Base-by-base conservation (phyloP, 2,888 invertebrate species). In the Cancer borealis region DNA sequence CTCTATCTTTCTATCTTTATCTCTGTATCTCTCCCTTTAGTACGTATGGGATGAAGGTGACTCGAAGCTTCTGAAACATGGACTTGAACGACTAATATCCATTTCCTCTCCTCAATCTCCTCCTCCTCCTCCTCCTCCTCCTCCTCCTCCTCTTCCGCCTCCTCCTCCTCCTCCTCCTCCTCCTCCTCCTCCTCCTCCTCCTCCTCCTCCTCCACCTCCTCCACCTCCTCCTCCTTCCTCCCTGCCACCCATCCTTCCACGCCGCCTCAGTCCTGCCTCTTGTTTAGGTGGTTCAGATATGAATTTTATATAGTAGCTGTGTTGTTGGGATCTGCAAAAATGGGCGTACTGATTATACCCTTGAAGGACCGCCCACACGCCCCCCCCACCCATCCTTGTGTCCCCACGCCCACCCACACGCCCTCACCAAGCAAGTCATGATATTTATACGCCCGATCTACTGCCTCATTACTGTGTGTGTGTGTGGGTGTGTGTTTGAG, bases 41-140 rank as follows among this genome's bases (percentile, higher is more conserved):
- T 21, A 73, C 54, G 17, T n/a, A 66, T n/a, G 66, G 66, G 66
- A 66, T 12, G 10, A 79, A 30, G 30, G 79, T 79, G 30, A 79
- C 79, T 79, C 79, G 79, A 79, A 79, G 26, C 79, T 30, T 79
- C 30, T 79, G 21, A 79, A 79, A 30, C 30, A 79, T 79, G 79
- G 14, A 79, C 79, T 30, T 14, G 30, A 26, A 79, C 30, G 30
- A 79, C 79, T 79, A 26, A 30, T 26, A 8, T 79, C 79, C 30
- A 30, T 14, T 8, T 2, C 73, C n/a, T n/a, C 8, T n/a, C n/a
- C n/a, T 1, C 73, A 6, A 3, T n/a, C 66, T 66, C 10, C 14
- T n/a, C 66, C 10, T 17, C 66, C 66, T 26, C 12, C 30, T 12
- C 26, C 79, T 12, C 10, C 30, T 12, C 79, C 12, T 30, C 79